Evolutionary conservation across 2,888 invertebrate genomes (phyloP), one percentile per base, ranked within the genome.

Genomic region (Aleiodes leptofemur): DNA sequence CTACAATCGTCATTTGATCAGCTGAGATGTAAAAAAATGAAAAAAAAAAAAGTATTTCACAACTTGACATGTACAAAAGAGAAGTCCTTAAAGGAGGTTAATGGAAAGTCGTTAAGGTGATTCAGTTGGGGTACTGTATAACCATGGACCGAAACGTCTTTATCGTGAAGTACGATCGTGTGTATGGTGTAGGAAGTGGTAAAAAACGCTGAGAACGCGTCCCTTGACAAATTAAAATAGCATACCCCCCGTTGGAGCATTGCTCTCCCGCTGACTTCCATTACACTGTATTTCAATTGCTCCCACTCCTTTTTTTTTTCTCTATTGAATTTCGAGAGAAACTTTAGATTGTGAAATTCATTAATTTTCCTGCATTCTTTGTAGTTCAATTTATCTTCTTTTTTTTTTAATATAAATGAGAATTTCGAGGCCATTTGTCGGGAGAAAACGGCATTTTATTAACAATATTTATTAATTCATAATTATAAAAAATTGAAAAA

Each of bases 171-270:
- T 69, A 72, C 56, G 70, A 74, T 72, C 64, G 59, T 69, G 61
- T 70, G 53, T 43, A 74, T 76, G 72, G 73, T 57, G 53, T 56
- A 57, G 59, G 31, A 72, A 72, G 55, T 56, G 71, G 72, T 34
- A 57, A 72, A 70, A 72, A 76, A 74, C 61, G 50, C 34, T 43
- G 61, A 69, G 61, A 16, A 59, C 70, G 76, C 74, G 77, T 79
- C 64, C 75, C 76, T 81, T 82, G 83, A 83, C 84, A 83, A 83
- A 84, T 84, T 84, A 81, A 83, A 84, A 79, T 80, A 80, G 80
- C 79, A 78, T 77, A 76, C 74, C 79, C 78, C 79, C 76, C 64
- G 64, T 64, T 43, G 64, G 43, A 64, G 13, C 48, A 48, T 23
- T 16, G 64, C 64, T 23, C 43, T 64, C 64, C 64, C 64, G 64